A percentile compares a stretch with the other conserved stretches of the same genome.
Conservation (phyloP, 1,140 invertebrate genomes). For the Dysdera silvatica region DNA sequence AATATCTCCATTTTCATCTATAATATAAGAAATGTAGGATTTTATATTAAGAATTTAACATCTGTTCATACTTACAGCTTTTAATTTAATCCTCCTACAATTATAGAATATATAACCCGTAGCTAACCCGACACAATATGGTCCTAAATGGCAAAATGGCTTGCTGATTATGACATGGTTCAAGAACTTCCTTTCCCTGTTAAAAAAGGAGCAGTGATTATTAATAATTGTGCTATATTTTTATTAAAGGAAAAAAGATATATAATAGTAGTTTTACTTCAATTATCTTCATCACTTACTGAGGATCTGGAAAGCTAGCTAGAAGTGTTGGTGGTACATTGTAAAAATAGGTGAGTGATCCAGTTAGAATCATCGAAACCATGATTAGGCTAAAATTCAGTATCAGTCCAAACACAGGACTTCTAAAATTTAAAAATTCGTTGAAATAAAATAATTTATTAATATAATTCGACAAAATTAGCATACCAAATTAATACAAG, state of each 20-base stretch:
- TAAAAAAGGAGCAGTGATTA: background rate
- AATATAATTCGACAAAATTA: too few species aligned
- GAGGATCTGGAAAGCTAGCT: conserved; percentile 32
- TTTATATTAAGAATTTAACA: conserved; percentile 1
- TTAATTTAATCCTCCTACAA: conserved; percentile 19
- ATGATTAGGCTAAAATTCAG: conserved; percentile 29
- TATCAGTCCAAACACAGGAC: conserved; percentile 22
- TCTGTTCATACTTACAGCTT: conserved; percentile 5
- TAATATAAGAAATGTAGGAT: too few species aligned
- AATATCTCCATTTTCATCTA: too few species aligned
- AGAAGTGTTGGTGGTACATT: conserved; percentile 33
- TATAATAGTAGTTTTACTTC: background rate
- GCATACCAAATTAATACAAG: background rate
- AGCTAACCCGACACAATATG: conserved; percentile 21
- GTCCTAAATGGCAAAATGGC: conserved; percentile 24
- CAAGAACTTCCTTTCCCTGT: conserved; percentile 12
- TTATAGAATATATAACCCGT: conserved; percentile 23
- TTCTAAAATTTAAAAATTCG: conserved; percentile 5
- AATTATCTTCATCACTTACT: conserved; percentile 23
- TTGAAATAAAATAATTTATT: conserved; percentile 18
- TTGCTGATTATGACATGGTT: conserved; percentile 23
- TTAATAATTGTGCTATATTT: background rate
- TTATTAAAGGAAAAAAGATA: background rate
- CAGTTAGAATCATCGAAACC: conserved; percentile 23
- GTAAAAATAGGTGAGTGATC: conserved; percentile 25